Percentiles rank a stretch among this genome's conserved stretches.
These are phyloP conservation scores for Melanitta fusca DNA, from an alignment of 2,797 vertebrate genomes.

Conservation along the genomic window DNA sequence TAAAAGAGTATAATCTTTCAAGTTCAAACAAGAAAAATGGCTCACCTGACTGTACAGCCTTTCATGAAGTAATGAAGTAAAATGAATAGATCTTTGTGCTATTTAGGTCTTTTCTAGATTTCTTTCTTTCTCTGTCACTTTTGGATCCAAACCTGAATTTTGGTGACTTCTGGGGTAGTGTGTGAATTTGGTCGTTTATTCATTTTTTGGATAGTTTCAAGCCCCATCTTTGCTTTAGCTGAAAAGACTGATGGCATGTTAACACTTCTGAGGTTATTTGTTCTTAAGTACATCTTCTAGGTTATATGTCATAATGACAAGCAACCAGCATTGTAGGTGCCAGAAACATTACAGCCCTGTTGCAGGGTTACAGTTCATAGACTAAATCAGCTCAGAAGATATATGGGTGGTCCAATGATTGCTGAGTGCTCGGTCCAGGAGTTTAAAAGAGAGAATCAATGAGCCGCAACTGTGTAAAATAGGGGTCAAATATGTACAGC, in stretches of 20 bases:
- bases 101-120: neutral
- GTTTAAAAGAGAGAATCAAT: constrained; percentile 79
- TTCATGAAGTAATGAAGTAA: neutral
- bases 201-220: constrained; percentile 29
- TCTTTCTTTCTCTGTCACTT: constrained; percentile 6
- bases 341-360: constrained; percentile 60
- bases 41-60: neutral
- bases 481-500: constrained; percentile 82
- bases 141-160: neutral
- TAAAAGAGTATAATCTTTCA: neutral
- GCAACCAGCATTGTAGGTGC: constrained; percentile 49
- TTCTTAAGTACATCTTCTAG: constrained; percentile 75
- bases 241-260: constrained; percentile 66
- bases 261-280: constrained; percentile 74
- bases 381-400: constrained; percentile 75
- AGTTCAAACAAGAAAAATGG: neutral
- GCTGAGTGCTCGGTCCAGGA: constrained; percentile 74
- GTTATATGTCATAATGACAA: constrained; percentile 80
- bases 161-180: neutral
- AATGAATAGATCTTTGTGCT: neutral
- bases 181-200: constrained; percentile 3
- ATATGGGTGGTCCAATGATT: constrained; percentile 68
- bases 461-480: constrained; percentile 80
- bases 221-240: constrained; percentile 20
- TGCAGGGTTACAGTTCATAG: constrained; percentile 77